These are phyloP conservation scores for Teleopsis dalmanni DNA, from an alignment of 1,140 invertebrate genomes.

Conservation along the genomic window DNA sequence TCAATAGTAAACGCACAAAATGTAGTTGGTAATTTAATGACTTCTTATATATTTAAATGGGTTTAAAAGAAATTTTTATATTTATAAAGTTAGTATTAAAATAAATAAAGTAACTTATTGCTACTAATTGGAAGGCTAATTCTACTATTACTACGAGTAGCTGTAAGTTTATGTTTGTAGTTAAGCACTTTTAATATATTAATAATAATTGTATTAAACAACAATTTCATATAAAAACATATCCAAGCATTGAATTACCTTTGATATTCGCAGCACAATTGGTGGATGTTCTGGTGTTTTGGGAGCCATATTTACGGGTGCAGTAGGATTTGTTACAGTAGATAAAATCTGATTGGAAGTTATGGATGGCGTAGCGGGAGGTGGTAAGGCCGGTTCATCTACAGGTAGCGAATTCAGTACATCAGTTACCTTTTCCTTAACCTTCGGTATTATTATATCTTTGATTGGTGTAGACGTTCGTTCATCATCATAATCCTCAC, in stretches of 20 bases:
- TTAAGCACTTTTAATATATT: too few relatives aligned
- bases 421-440: neutral
- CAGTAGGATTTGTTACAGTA: conserved; percentile 12
- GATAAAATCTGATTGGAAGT: neutral
- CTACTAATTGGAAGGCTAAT: too few relatives aligned
- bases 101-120: too few relatives aligned
- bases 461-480: conserved; percentile 42
- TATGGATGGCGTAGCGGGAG: conserved; percentile 19
- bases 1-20: too few relatives aligned
- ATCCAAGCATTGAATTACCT: conserved; percentile 30
- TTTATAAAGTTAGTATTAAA: too few relatives aligned
- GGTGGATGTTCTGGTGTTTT: conserved; percentile 47
- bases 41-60: too few relatives aligned
- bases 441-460: conserved; percentile 29
- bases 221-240: neutral
- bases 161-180: too few relatives aligned
- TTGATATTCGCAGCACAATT: conserved; percentile 55
- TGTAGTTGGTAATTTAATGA: too few relatives aligned
- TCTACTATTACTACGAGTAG: too few relatives aligned
- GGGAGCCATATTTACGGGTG: conserved; percentile 22
- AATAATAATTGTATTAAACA: too few relatives aligned
- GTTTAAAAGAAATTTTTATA: too few relatives aligned
- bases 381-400: conserved; percentile 19
- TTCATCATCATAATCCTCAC: conserved; percentile 37
- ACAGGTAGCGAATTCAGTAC: conserved; percentile 2